Percentiles rank a stretch among this genome's conserved stretches.
Conservation (phyloP, 1,140 invertebrate genomes). For the Aphaenogaster ashmeadi region DNA sequence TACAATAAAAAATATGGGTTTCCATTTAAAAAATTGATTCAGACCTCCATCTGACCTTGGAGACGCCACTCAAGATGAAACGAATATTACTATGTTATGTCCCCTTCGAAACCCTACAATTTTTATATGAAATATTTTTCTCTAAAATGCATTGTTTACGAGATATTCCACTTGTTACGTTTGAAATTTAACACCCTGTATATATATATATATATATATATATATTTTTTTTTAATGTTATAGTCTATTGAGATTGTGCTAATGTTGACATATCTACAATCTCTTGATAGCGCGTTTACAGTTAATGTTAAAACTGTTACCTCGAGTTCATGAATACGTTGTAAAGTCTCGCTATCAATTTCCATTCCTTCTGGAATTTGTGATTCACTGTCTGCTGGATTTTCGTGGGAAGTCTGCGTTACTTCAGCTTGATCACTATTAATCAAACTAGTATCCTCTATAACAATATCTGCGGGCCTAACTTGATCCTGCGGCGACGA, state of each 20-base stretch:
- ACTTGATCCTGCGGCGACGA: conserved; percentile 73
- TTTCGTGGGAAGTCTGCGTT: conserved; percentile 69
- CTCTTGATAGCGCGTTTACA: not conserved
- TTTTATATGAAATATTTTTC: too few relatives aligned
- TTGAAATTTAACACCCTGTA: too few relatives aligned
- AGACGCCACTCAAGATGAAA: too few relatives aligned
- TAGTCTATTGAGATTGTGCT: not conserved
- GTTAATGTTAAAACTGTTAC: conserved; percentile 60
- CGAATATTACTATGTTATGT: too few relatives aligned
- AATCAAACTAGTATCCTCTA: conserved; percentile 75
- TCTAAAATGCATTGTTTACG: too few relatives aligned
- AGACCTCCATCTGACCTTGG: too few relatives aligned
- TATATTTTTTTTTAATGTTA: not conserved
- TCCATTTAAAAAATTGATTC: too few relatives aligned
- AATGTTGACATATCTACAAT: conserved; percentile 1
- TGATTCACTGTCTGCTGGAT: conserved; percentile 78
- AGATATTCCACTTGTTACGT: too few relatives aligned
- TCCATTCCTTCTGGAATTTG: conserved; percentile 86
- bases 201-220: too few relatives aligned
- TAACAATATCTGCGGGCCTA: conserved; percentile 70
- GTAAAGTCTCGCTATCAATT: conserved; percentile 85
- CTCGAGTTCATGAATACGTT: conserved; percentile 85
- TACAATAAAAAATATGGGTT: too few relatives aligned
- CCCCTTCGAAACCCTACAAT: too few relatives aligned
- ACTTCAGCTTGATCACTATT: conserved; percentile 72